phyloP scores from a whole-genome alignment of 2,888 invertebrate species.

The Biston stratarius region DNA sequence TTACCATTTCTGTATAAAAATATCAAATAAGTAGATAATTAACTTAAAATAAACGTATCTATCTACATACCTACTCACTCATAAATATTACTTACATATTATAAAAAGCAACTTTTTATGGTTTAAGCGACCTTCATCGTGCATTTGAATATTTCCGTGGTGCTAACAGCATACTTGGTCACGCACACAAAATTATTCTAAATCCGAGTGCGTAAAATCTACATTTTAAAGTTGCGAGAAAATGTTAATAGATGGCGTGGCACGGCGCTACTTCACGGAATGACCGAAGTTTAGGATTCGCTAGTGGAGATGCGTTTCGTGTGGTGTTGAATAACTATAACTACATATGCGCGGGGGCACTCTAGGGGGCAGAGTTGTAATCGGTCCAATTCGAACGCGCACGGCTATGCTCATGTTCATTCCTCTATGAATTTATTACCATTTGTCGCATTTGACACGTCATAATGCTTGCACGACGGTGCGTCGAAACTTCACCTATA shows the following conservation, averaged over 20 bases:
- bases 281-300: background rate
- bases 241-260: conserved; percentile 52
- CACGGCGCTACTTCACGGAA: conserved; percentile 15
- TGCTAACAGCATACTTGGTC: conserved; percentile 54
- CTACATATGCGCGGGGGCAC: conserved; percentile 78
- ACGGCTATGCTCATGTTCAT: conserved; percentile 60
- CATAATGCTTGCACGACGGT: conserved; percentile 79
- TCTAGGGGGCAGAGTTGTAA: conserved; percentile 66
- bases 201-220: conserved; percentile 18
- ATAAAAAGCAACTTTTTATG: conserved; percentile 57
- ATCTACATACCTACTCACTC: background rate
- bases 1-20: too few relatives aligned
- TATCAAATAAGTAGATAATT: too few relatives aligned
- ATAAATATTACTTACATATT: conserved; percentile 23
- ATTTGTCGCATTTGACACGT: conserved; percentile 75
- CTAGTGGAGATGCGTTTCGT: conserved; percentile 67
- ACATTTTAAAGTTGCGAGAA: conserved; percentile 29
- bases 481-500: conserved; percentile 55
- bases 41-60: too few relatives aligned
- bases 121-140: conserved; percentile 70
- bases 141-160: conserved; percentile 74
- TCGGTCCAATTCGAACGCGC: conserved; percentile 77
- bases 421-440: conserved; percentile 84
- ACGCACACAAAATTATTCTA: conserved; percentile 45
- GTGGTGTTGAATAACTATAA: conserved; percentile 51